phyloP scores from a whole-genome alignment of 2,797 vertebrate species.

The Sitta carolinensis region DNA sequence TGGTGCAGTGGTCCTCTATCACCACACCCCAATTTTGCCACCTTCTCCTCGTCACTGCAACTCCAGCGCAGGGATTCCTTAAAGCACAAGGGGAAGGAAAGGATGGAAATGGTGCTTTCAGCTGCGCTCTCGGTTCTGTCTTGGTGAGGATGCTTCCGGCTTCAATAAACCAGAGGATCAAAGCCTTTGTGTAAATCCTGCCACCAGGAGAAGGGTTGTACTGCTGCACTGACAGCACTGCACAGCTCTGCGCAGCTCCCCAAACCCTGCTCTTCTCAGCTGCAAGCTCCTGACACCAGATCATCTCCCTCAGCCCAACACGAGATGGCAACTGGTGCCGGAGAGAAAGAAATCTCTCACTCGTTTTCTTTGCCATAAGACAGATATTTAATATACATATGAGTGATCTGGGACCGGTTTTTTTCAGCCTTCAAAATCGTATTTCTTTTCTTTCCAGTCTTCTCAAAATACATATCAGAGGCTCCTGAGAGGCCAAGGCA shows the following conservation, averaged over 20 bases:
- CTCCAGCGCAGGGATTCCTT: not conserved
- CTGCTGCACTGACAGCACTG: not conserved
- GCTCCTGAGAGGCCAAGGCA: not conserved
- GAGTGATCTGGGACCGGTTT: not conserved
- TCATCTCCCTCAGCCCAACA: not conserved
- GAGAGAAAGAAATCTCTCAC: not conserved
- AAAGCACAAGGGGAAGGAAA: not conserved
- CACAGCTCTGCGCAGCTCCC: not conserved
- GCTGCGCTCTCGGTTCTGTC: not conserved
- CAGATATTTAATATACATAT: not conserved
- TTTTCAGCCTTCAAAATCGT: not conserved
- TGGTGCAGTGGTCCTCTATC: not conserved
- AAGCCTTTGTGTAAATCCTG: conserved; percentile 46
- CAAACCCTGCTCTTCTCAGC: not conserved
- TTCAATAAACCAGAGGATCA: not conserved
- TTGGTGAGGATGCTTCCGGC: not conserved
- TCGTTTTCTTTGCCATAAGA: not conserved
- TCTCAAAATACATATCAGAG: not conserved
- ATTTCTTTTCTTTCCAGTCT: not conserved
- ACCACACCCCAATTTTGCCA: not conserved
- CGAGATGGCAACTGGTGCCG: not conserved
- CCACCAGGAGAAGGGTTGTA: not conserved
- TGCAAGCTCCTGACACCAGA: not conserved
- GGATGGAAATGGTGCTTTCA: not conserved
- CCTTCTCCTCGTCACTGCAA: not conserved